Evolutionary conservation across 1,140 invertebrate genomes (phyloP).

Genomic region (Latrodectus geometricus): DNA sequence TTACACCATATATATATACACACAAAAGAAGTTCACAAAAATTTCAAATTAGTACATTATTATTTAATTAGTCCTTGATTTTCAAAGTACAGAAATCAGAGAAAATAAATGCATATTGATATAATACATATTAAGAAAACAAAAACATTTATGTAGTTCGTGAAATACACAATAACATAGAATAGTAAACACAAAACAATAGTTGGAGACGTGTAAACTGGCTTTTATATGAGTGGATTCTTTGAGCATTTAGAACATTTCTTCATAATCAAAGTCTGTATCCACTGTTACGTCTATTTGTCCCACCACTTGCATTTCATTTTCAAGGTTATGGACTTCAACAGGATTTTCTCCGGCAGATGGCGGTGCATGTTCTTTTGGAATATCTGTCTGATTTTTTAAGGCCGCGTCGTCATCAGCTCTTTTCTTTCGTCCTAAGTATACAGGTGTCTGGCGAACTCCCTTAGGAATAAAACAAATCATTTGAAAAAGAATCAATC

Average conservation of each 20-base stretch:
- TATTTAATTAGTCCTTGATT: too few relatives aligned
- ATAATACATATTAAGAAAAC: too few relatives aligned
- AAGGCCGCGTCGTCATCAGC: not conserved
- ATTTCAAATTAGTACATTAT: too few relatives aligned
- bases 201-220: not conserved
- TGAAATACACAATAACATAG: too few relatives aligned
- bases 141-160: too few relatives aligned
- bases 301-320: conserved; percentile 25
- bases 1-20: too few relatives aligned
- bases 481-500: not conserved
- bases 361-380: not conserved
- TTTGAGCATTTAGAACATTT: conserved; percentile 21
- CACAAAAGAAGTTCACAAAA: too few relatives aligned
- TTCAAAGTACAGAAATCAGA: too few relatives aligned
- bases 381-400: not conserved
- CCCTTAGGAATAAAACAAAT: conserved; percentile 14
- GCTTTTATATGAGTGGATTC: not conserved
- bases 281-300: conserved; percentile 38
- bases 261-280: conserved; percentile 29
- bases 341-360: too few relatives aligned
- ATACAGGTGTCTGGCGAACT: conserved; percentile 41
- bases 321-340: not conserved
- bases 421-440: conserved; percentile 45
- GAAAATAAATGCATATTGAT: too few relatives aligned
- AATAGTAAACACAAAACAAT: not conserved